These are phyloP conservation scores for Salarias fasciatus DNA, from an alignment of 2,797 vertebrate genomes.

Conservation along the genomic window DNA sequence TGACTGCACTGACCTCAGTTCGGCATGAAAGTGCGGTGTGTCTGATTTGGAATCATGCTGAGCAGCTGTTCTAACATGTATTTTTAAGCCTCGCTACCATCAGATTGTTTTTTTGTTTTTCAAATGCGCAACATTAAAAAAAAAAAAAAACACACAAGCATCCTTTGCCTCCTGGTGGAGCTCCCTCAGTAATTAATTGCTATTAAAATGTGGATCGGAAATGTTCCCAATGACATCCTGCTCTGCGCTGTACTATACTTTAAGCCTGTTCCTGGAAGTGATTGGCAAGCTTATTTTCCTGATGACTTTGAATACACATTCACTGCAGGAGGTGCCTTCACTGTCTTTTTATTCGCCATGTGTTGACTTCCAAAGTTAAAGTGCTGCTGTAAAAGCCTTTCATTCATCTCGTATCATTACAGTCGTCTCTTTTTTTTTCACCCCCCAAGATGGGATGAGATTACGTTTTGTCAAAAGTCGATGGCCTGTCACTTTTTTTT, in stretches of 20 bases:
- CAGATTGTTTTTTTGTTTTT: constrained; percentile 55
- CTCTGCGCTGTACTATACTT: constrained; percentile 58
- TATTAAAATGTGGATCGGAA: constrained; percentile 74
- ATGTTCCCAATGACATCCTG: constrained; percentile 72
- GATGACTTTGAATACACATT: constrained; percentile 71
- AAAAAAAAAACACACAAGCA: constrained; percentile 23
- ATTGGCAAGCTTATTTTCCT: constrained; percentile 77
- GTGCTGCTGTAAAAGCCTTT: constrained; percentile 59
- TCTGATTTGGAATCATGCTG: constrained; percentile 58
- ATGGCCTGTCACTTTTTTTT: constrained; percentile 69
- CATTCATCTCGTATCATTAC: constrained; percentile 68
- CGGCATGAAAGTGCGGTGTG: constrained; percentile 53
- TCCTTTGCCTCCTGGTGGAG: constrained; percentile 55
- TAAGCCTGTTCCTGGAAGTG: constrained; percentile 69
- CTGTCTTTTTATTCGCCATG: constrained; percentile 55
- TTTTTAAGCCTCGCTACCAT: constrained; percentile 15
- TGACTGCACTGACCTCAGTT: constrained; percentile 41
- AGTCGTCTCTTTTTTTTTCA: constrained; percentile 46
- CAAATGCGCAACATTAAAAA: constrained; percentile 52
- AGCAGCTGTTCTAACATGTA: constrained; percentile 15
- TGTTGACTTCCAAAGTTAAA: constrained; percentile 66
- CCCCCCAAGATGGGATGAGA: constrained; percentile 53
- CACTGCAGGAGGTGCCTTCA: constrained; percentile 65
- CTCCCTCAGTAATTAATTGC: constrained; percentile 75
- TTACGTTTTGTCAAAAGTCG: constrained; percentile 73